Evolutionary conservation across 2,797 vertebrate genomes (phyloP).

Genomic region (Capromys pilorides): DNA sequence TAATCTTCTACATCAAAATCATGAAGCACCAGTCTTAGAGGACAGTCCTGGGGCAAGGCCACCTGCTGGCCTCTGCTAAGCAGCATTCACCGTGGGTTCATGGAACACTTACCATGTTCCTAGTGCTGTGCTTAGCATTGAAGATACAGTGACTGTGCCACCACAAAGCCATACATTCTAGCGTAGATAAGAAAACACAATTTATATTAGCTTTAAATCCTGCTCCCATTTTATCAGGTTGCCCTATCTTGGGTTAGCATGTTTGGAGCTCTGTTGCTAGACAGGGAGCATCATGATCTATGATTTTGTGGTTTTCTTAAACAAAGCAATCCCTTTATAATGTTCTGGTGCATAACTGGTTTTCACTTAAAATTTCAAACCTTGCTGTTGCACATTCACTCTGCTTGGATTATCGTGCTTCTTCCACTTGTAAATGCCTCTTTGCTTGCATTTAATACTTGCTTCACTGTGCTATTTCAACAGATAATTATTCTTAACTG

Average conservation of each 20-base stretch:
- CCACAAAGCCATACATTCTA: neutral
- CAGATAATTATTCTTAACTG: neutral
- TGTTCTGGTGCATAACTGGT: neutral
- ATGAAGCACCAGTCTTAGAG: neutral
- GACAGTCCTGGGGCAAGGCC: neutral
- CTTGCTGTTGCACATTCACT: constrained; percentile 4
- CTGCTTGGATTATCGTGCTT: neutral
- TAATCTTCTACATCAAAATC: neutral
- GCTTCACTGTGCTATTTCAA: neutral
- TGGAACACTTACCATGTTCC: neutral
- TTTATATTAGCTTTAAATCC: neutral
- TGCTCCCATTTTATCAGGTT: neutral
- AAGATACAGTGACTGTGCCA: neutral
- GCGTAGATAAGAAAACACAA: neutral
- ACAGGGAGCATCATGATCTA: neutral
- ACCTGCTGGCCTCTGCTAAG: neutral
- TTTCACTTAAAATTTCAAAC: neutral
- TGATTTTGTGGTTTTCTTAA: neutral
- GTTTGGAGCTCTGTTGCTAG: neutral
- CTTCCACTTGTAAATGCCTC: neutral
- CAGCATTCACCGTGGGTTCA: neutral
- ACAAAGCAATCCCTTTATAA: neutral
- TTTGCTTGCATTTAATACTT: constrained; percentile 10
- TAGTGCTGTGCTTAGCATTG: neutral
- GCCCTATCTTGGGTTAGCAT: neutral